Percentiles rank a stretch among this genome's conserved stretches.
These are phyloP conservation scores for Hydractinia echinata DNA, from an alignment of 30 jellyfish, hydroid and myxozoan species.

Conservation along the genomic window DNA sequence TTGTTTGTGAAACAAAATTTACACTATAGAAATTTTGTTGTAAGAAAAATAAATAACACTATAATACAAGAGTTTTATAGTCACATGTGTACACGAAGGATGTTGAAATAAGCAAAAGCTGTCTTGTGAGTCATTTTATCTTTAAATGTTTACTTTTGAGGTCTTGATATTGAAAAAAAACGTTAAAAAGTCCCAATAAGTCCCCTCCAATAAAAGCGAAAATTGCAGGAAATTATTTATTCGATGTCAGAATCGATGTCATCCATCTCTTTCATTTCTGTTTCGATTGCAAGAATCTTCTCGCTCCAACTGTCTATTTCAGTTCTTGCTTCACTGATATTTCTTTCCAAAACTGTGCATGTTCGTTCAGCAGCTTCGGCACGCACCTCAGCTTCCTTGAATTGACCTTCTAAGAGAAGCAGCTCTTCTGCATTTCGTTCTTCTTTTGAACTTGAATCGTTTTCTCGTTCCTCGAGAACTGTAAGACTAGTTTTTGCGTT, in stretches of 20 bases:
- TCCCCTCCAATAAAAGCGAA: no score
- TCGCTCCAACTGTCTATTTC: slow-evolving; percentile 64
- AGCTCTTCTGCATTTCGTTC: slow-evolving; percentile 74
- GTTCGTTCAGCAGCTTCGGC: slow-evolving; percentile 87
- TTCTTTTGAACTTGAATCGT: slow-evolving; percentile 60
- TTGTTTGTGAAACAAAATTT: slow-evolving; percentile 1
- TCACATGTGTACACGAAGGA: no score
- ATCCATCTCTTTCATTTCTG: slow-evolving; percentile 68
- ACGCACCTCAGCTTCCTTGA: slow-evolving; percentile 85
- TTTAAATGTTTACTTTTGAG: no score
- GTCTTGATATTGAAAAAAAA: no score
- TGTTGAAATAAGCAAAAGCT: no score
- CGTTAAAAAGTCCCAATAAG: no score
- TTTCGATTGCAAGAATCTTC: slow-evolving; percentile 58
- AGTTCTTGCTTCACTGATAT: slow-evolving; percentile 47
- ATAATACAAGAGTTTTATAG: not conserved
- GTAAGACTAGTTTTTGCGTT: slow-evolving; percentile 68
- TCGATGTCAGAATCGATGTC: slow-evolving; percentile 13
- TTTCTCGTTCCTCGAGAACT: slow-evolving; percentile 74
- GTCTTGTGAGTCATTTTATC: no score
- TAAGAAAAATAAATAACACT: slow-evolving; percentile 15
- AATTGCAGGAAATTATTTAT: no score
- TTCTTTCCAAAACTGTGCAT: slow-evolving; percentile 59
- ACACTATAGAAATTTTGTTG: not conserved
- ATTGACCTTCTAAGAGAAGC: slow-evolving; percentile 61